These are phyloP conservation scores for Myathropa florea DNA, from an alignment of 2,888 invertebrate genomes.

Conservation along the genomic window DNA sequence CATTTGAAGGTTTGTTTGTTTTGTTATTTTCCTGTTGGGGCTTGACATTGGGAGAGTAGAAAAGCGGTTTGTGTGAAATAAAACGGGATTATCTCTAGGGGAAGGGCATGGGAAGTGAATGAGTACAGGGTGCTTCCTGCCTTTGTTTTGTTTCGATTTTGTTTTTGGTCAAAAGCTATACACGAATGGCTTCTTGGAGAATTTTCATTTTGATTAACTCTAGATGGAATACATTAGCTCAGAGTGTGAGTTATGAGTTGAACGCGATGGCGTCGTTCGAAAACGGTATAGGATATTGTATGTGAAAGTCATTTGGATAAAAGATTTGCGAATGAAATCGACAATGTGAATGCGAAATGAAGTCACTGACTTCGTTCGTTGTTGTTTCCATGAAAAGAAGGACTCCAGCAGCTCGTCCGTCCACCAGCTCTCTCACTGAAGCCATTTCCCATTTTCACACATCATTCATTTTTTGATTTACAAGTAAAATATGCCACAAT, in stretches of 20 bases:
- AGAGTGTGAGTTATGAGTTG: too few species aligned
- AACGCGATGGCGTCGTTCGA: neutral
- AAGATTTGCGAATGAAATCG: neutral
- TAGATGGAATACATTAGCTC: too few species aligned
- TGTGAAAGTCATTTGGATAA: neutral
- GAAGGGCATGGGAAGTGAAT: neutral
- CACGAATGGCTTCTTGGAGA: constrained; percentile 5
- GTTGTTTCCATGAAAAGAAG: neutral
- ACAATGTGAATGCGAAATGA: neutral
- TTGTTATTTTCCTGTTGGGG: neutral
- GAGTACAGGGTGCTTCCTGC: constrained; percentile 21
- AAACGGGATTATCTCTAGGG: neutral
- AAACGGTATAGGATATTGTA: neutral
- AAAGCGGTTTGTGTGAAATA: constrained; percentile 39
- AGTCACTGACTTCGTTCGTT: neutral
- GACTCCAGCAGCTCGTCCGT: too few species aligned
- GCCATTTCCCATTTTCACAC: too few species aligned
- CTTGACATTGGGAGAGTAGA: constrained; percentile 54
- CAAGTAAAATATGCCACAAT: too few species aligned
- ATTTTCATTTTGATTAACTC: neutral
- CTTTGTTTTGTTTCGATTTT: constrained; percentile 8
- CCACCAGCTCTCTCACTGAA: too few species aligned
- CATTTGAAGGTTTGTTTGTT: constrained; percentile 27
- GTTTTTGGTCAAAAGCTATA: constrained; percentile 30
- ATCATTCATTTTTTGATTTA: too few species aligned